A percentile compares a stretch with the other conserved stretches of the same genome.
phyloP scores from a whole-genome alignment of 92 coral and sea anemone species.

The Chrysogorgia sp. region DNA sequence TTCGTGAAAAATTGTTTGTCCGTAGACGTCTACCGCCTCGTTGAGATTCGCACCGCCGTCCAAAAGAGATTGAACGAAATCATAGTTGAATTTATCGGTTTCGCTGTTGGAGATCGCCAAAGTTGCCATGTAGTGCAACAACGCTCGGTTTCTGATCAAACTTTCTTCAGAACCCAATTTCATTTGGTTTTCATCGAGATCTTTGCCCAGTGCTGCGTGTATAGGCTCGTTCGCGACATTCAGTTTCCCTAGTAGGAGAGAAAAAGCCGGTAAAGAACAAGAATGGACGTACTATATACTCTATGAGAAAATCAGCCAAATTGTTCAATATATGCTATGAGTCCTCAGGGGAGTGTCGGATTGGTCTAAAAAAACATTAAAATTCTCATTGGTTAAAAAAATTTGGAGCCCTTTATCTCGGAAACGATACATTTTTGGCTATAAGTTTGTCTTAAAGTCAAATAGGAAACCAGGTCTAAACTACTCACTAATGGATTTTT shows the following conservation, averaged over 20 bases:
- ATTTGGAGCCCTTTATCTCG: no score
- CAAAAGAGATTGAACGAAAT: constrained; percentile 82
- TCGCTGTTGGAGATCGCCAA: constrained; percentile 74
- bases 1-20: constrained; percentile 89
- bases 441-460: no score
- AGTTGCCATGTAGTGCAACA: constrained; percentile 84
- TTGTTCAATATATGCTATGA: no score
- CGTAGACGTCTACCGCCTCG: constrained; percentile 80
- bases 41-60: constrained; percentile 77
- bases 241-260: not conserved
- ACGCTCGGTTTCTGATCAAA: constrained; percentile 68
- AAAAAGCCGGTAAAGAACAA: no score
- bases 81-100: constrained; percentile 77
- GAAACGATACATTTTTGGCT: no score
- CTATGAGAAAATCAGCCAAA: no score
- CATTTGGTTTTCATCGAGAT: constrained; percentile 9
- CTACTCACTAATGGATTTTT: no score
- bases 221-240: constrained; percentile 10
- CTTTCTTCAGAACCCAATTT: not conserved
- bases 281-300: no score
- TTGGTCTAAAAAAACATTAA: no score
- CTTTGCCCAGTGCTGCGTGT: constrained; percentile 24
- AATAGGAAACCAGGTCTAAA: no score
- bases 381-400: no score
- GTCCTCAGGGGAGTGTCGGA: no score